Evolutionary conservation across 1,140 invertebrate genomes (phyloP).

Genomic region (Colletes latitarsis): DNA sequence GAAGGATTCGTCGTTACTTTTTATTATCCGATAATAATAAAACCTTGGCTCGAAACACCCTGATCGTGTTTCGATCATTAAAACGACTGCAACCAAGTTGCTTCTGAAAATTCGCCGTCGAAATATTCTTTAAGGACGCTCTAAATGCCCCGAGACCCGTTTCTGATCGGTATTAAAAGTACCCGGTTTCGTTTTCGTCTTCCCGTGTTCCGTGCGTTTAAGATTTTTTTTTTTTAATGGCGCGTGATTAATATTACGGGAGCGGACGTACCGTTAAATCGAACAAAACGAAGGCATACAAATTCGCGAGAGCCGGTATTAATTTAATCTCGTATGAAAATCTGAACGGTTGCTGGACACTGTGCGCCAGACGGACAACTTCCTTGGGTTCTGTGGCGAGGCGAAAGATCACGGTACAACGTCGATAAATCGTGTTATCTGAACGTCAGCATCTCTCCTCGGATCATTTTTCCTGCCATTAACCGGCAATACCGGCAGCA

Average conservation of each 20-base stretch:
- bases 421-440: constrained; percentile 39
- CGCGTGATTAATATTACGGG: not conserved
- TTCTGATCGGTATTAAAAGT: too few species aligned
- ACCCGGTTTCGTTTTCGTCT: not conserved
- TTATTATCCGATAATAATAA: too few species aligned
- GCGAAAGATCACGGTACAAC: constrained; percentile 10
- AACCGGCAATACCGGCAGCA: constrained; percentile 31
- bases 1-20: constrained; percentile 70
- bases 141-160: too few species aligned
- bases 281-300: too few species aligned
- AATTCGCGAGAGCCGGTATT: not conserved
- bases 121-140: too few species aligned
- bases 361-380: constrained; percentile 5
- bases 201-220: not conserved
- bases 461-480: constrained; percentile 41
- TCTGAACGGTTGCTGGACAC: constrained; percentile 6
- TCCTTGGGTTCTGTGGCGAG: constrained; percentile 4
- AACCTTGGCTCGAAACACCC: too few species aligned
- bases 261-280: constrained; percentile 14
- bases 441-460: constrained; percentile 12
- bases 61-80: too few species aligned
- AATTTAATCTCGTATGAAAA: constrained; percentile 25
- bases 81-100: too few species aligned
- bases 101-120: too few species aligned
- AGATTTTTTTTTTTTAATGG: not conserved